Base-by-base conservation (phyloP, 2,797 vertebrate genomes). In the Falco peregrinus region DNA sequence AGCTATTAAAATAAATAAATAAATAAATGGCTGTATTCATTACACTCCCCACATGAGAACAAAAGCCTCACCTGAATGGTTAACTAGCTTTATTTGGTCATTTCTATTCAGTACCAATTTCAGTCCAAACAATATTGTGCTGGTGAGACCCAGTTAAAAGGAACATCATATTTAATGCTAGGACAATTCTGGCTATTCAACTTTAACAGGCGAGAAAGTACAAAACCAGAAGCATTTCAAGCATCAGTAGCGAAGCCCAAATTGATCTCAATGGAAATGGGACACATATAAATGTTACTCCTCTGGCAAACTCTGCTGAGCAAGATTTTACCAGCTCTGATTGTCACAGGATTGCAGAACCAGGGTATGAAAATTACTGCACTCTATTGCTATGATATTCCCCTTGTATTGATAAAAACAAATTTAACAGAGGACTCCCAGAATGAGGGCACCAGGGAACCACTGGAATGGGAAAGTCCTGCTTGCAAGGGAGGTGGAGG, bases 401-500 rank as follows among this genome's bases (percentile, higher is more conserved):
- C 41, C 33, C 50, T 24, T 19, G 10, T n/a, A 26, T 25, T 5
- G 13, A 57, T 50, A 43, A 26, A 26, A 29, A 47, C 10, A n/a
- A 51, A 39, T 0, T 1, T 11, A 43, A 56, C 24, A 13, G 14
- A 41, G 37, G 33, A 64, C 18, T 39, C 6, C 28, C 24, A 47
- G 37, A 39, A 61, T 2, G 13, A 51, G 13, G 33, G 22, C 33
- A 57, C 10, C 69, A 33, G 35, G 48, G 39, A 80, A 60, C 18
- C 28, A n/a, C 57, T 47, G 37, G 14, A 56, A 76, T 13, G 7
- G 33, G 24, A 11, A 17, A 76, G 24, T 25, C 33, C 33, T 4
- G 4, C 16, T 57, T 45, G 24, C 1, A 1, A n/a, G 13, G 5
- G 1, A 6, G 5, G 3, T 33, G 18, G 35, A 35, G 14, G 31